Conservation (phyloP, 2,797 vertebrate species). For the Oreonectes daqikongensis region DNA sequence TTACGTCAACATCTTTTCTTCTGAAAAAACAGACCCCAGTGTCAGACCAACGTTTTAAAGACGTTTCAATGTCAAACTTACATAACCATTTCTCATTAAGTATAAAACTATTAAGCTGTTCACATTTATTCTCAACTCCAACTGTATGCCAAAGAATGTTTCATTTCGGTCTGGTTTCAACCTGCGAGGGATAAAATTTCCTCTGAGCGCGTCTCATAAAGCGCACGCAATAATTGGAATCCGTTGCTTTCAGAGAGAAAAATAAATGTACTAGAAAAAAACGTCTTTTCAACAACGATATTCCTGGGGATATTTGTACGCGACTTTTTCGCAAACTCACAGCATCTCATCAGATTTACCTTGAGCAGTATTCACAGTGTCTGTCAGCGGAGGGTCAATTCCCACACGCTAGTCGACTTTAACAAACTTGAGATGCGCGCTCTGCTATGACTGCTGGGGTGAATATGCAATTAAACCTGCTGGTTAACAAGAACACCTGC, state of each 20-base stretch:
- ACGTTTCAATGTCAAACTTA: too few relatives aligned
- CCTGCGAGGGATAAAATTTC: background rate
- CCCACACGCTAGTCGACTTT: slow-evolving; percentile 51
- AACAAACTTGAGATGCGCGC: slow-evolving; percentile 55
- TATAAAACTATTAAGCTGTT: background rate
- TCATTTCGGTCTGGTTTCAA: background rate
- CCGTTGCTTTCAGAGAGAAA: slow-evolving; percentile 14
- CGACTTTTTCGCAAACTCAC: slow-evolving; percentile 4
- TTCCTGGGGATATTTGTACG: slow-evolving; percentile 17
- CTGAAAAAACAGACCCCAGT: too few relatives aligned
- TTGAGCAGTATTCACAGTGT: slow-evolving; percentile 41
- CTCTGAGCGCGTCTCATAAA: background rate
- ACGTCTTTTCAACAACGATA: background rate
- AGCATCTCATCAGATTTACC: slow-evolving; percentile 37
- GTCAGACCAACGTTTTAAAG: too few relatives aligned
- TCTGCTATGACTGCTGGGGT: slow-evolving; percentile 50
- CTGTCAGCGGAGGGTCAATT: slow-evolving; percentile 49
- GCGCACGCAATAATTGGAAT: background rate
- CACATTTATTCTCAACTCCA: background rate
- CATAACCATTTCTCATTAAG: background rate
- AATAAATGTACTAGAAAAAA: slow-evolving; percentile 20
- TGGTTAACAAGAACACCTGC: slow-evolving; percentile 65
- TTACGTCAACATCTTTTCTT: too few relatives aligned
- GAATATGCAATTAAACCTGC: slow-evolving; percentile 63
- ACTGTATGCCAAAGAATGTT: background rate